phyloP scores from a whole-genome alignment of 2,113 vertebrate genomes.

The Verasper variegatus region DNA sequence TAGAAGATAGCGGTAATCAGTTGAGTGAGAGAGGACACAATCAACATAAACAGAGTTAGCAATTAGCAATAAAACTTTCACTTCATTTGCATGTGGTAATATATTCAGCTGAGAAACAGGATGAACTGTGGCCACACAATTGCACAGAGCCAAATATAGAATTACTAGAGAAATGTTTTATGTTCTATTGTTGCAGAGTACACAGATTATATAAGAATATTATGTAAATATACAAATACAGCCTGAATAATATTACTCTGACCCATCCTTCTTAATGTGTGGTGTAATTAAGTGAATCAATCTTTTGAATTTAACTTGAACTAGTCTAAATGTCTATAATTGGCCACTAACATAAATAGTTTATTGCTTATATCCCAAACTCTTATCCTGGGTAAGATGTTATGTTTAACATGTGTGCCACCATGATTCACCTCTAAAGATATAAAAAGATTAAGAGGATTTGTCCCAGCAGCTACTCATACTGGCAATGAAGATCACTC shows the following conservation, averaged over 20 bases:
- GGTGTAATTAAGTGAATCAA: too few relatives aligned
- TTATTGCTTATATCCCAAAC: too few relatives aligned
- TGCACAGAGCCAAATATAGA: background rate
- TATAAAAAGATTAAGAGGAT: background rate
- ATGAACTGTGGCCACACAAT: background rate
- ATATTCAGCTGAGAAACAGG: conserved; percentile 6
- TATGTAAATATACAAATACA: too few relatives aligned
- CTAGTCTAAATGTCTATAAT: background rate
- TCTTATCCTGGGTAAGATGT: too few relatives aligned
- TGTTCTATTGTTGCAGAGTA: background rate
- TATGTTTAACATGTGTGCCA: too few relatives aligned
- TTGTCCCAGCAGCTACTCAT: background rate
- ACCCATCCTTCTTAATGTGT: too few relatives aligned
- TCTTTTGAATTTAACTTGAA: background rate
- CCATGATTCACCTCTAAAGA: too few relatives aligned
- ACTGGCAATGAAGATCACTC: background rate
- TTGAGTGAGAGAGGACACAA: conserved; percentile 63
- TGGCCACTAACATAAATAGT: background rate
- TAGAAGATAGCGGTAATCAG: conserved; percentile 62
- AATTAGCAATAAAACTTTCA: conserved; percentile 62
- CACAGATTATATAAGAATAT: background rate
- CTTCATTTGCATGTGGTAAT: conserved; percentile 43
- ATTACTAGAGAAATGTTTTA: background rate
- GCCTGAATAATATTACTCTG: too few relatives aligned
- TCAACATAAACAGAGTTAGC: conserved; percentile 70